Conservation (phyloP, 2,888 invertebrate species). For the Hyppa rectilinea region DNA sequence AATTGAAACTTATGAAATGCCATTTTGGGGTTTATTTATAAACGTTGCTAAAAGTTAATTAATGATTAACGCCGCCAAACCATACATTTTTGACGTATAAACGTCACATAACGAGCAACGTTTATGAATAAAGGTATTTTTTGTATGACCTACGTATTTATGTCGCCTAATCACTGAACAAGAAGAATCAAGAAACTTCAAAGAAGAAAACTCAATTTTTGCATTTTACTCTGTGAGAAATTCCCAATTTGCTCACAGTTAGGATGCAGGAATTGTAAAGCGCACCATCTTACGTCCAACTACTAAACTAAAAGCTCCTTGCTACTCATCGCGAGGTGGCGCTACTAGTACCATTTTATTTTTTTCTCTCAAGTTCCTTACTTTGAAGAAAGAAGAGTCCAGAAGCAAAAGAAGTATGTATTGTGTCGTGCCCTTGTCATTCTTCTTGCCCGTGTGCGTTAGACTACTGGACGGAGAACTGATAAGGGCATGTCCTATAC, state of each 20-base stretch:
- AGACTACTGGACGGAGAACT: slow-evolving; percentile 97
- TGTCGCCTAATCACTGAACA: background rate
- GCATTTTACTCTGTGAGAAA: slow-evolving; percentile 74
- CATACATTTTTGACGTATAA: background rate
- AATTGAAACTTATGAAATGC: background rate
- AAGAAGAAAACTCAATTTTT: slow-evolving; percentile 60
- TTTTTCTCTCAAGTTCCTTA: slow-evolving; percentile 37
- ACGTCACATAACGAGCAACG: background rate
- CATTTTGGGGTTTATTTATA: background rate
- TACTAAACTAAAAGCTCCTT: slow-evolving; percentile 43
- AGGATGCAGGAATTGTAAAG: slow-evolving; percentile 73
- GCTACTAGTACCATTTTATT: slow-evolving; percentile 13
- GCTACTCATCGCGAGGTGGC: slow-evolving; percentile 75
- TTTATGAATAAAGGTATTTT: background rate
- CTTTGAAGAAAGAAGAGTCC: slow-evolving; percentile 27
- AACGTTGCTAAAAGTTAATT: background rate
- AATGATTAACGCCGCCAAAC: background rate
- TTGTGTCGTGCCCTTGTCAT: slow-evolving; percentile 96
- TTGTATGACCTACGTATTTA: background rate
- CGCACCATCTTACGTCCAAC: slow-evolving; percentile 64
- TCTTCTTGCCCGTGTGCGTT: slow-evolving; percentile 95
- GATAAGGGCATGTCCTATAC: slow-evolving; percentile 66
- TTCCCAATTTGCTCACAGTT: slow-evolving; percentile 62
- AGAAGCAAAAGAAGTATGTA: slow-evolving; percentile 60
- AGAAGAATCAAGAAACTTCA: background rate